Percentiles rank a stretch among this genome's conserved stretches.
These are phyloP conservation scores for Leucophenga maculata DNA, from an alignment of 2,888 invertebrate genomes.

Conservation along the genomic window DNA sequence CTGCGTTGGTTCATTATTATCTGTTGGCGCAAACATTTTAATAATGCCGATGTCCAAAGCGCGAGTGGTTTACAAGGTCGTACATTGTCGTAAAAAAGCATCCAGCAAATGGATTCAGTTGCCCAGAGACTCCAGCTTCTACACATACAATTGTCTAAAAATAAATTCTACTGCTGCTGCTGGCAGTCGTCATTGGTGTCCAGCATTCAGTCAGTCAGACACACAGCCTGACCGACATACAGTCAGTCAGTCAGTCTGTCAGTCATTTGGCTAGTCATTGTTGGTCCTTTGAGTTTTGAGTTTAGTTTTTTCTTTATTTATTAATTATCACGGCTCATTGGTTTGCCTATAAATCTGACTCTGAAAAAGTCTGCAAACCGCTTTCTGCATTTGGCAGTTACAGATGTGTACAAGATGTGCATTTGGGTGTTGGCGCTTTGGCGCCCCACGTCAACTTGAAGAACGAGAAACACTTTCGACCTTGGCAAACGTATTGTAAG, in stretches of 20 bases:
- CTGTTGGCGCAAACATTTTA: constrained; percentile 28
- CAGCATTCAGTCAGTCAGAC: background rate
- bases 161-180: constrained; percentile 41
- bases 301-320: background rate
- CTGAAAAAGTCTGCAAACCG: constrained; percentile 49
- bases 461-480: background rate
- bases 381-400: constrained; percentile 32
- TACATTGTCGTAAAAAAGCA: constrained; percentile 9
- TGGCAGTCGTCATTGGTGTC: background rate
- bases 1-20: constrained; percentile 1
- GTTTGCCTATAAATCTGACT: constrained; percentile 47
- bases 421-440: constrained; percentile 62
- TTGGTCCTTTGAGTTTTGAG: background rate
- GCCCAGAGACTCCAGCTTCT: constrained; percentile 26
- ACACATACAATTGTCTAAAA: constrained; percentile 60
- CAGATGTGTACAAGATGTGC: background rate
- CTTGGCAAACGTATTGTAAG: background rate
- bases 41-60: constrained; percentile 14
- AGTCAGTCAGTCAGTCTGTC: background rate
- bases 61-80: constrained; percentile 19
- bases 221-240: background rate
- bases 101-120: no score
- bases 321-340: constrained; percentile 18
- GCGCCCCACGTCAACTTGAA: constrained; percentile 60
- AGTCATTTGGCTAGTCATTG: background rate